Evolutionary conservation across 2,888 invertebrate genomes (phyloP).

Genomic region (Melanchra persicariae): DNA sequence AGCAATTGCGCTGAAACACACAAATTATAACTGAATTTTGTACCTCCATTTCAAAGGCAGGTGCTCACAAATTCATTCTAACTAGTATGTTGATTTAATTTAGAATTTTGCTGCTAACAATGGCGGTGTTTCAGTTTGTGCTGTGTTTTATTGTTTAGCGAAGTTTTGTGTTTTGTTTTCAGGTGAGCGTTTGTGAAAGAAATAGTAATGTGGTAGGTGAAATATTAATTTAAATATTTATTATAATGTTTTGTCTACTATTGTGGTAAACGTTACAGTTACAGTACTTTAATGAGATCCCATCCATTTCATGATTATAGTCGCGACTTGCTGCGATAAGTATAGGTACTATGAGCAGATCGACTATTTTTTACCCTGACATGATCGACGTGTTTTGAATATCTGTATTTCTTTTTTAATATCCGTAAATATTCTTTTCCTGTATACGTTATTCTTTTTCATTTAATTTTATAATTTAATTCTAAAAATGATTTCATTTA

Average conservation of each 20-base stretch:
- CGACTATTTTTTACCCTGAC: background rate
- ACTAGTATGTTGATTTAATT: constrained; percentile 66
- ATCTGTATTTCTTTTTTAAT: too few species aligned
- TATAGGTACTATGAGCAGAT: background rate
- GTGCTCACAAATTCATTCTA: constrained; percentile 65
- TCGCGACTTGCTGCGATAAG: too few species aligned
- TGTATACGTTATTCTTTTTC: too few species aligned
- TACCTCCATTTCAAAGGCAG: constrained; percentile 73
- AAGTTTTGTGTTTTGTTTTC: constrained; percentile 28
- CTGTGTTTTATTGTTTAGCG: constrained; percentile 31
- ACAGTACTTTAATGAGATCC: background rate
- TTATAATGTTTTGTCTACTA: background rate
- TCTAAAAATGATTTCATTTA: background rate
- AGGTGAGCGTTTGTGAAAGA: constrained; percentile 13
- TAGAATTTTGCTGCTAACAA: constrained; percentile 59
- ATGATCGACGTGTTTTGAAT: background rate
- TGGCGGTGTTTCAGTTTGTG: constrained; percentile 39
- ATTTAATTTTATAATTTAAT: too few species aligned
- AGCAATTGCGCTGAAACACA: constrained; percentile 75
- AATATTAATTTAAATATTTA: constrained; percentile 4
- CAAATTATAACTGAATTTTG: constrained; percentile 84
- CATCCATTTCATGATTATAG: background rate
- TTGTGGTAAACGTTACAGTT: background rate
- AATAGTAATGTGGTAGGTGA: background rate
- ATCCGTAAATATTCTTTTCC: background rate